These are phyloP conservation scores for Acanthurus leucopareius DNA, from an alignment of 2,797 vertebrate genomes.

Conservation along the genomic window DNA sequence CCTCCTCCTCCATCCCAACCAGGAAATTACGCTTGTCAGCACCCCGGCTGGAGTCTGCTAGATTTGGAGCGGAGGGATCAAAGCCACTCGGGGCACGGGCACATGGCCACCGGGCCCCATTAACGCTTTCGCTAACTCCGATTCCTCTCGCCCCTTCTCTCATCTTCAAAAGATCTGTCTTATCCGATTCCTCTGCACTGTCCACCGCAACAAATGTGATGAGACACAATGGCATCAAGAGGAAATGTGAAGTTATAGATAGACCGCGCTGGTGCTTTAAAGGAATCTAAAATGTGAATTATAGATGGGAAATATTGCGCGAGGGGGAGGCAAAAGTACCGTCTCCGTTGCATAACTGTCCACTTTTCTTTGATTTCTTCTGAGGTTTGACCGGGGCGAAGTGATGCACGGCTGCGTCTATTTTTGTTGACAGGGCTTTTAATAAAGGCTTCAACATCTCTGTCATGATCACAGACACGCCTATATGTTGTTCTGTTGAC, in stretches of 20 bases:
- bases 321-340: background rate
- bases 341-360: background rate
- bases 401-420: background rate
- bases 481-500: background rate
- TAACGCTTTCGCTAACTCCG: conserved; percentile 56
- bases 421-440: conserved; percentile 2
- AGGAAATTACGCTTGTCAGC: conserved; percentile 73
- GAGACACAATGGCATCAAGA: conserved; percentile 25
- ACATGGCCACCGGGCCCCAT: conserved; percentile 61
- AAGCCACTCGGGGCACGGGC: conserved; percentile 55
- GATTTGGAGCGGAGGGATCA: conserved; percentile 67
- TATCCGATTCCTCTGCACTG: conserved; percentile 20
- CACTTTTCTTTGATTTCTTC: background rate
- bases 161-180: conserved; percentile 63
- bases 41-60: conserved; percentile 56
- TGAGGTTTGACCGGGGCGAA: background rate
- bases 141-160: conserved; percentile 47
- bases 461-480: background rate
- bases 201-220: conserved; percentile 27
- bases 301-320: background rate
- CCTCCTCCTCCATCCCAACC: conserved; percentile 32
- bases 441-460: background rate
- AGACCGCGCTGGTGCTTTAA: conserved; percentile 5
- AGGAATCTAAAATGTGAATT: conserved; percentile 7
- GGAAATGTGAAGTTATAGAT: conserved; percentile 4